Evolutionary conservation across 2,888 invertebrate genomes (phyloP), one percentile per base, ranked within the genome.

Genomic region (Ernsta delagoae): DNA sequence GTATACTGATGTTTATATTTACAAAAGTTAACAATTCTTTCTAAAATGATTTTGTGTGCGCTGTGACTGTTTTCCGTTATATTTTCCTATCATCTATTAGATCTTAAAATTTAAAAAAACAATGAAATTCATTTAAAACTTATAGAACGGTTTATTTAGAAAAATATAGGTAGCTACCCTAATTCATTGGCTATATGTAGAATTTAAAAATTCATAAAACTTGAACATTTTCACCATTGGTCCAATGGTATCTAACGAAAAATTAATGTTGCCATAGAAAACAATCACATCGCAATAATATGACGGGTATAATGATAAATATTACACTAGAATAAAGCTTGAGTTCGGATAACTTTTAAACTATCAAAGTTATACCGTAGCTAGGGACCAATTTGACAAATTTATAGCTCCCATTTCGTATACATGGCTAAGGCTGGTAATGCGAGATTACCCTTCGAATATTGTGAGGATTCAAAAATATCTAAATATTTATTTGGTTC

Each of bases 371-470:
- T 76, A 81, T 79, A 84, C 82, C 83, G 82, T 79, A 84, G 86
- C 86, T 85, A 87, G 85, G 68, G 85, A 86, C 85, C 86, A 85
- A 83, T 85, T 86, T 78, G 84, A 86, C 84, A 81, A 76, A 84
- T 85, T 81, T 81, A 81, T 85, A 86, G 92, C 86, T 83, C 80
- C 85, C 88, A 80, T 84, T 57, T 95, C 95, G 95, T 95, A 95
- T 95, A 95, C 95, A 95, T 95, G 94, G 94, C 93, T 95, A 95
- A 95, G 95, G 95, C 95, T 94, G 92, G 93, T 86, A 91, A 93
- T 91, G 89, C 86, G 71, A 69, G 69, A 92, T 92, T 90, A 90
- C 92, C 79, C 83, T 80, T 83, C 83, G 83, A 82, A 82, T 87
- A 75, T 77, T 79, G 77, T 87, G 82, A 83, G 76, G 77, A 76